Base-by-base conservation (phyloP, 2,113 vertebrate species). In the Thamnophis sirtalis region DNA sequence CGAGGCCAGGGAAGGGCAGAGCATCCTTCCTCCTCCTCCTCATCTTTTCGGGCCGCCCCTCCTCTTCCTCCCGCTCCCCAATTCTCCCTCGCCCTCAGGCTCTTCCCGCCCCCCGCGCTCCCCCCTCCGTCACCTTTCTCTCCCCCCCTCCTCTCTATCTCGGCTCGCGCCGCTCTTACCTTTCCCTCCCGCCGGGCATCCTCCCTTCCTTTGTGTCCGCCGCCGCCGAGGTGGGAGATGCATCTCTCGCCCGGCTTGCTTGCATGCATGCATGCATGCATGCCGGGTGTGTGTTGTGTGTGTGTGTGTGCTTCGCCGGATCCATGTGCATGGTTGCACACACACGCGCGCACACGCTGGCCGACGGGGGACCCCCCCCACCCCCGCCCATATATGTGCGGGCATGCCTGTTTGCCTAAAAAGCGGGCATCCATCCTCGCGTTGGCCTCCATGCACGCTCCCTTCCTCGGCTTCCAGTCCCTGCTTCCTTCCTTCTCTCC, bases 1-100 rank as follows among this genome's bases (percentile, higher is more conserved):
- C 96, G 96, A 96, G 95, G 95, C 96, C 87, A 7, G 94, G 95
- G 94, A 94, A 93, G 13, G 95, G 96, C 96, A 95, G 48, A 26
- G 24, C 96, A 84, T 95, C 94, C 92, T 93, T 17, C 53, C 21
- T 49, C 33, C 2, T 15, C 85, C n/a, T n/a, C 86, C 50, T 11
- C 13, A 33, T 10, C n/a, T 7, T 91, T 88, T 86, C 86, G 92
- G 93, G 80, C 85, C 93, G 95, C 94, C 93, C 95, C 93, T 93
- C 93, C 95, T 17, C 8, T 17, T 15, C 93, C 38, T 24, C 84
- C 93, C 89, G 28, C 56, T 26, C 87, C 21, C 48, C 80, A 89
- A 58, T 93, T 92, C 89, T 93, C 95, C 95, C 94, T 95, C 96
- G 94, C 94, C 94, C 95, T 93, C 94, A 94, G 94, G n/a, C 93